These are phyloP conservation scores for Drosophila sp. DNA, from an alignment of 1,140 invertebrate genomes.

Conservation along the genomic window DNA sequence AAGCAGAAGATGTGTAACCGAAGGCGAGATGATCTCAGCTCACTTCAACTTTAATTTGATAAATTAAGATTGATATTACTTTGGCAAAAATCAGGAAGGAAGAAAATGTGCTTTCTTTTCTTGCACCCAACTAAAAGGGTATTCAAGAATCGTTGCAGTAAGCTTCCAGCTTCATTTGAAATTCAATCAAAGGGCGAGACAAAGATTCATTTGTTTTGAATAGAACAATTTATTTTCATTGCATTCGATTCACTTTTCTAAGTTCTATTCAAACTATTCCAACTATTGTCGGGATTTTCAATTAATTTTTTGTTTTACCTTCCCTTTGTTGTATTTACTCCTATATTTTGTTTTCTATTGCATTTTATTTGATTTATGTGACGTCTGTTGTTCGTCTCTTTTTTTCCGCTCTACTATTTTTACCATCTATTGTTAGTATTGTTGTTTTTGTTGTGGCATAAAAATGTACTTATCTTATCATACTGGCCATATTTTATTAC, in stretches of 20 bases:
- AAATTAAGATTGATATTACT: no score
- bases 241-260: not conserved
- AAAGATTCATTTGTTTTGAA: not conserved
- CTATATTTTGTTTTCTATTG: slow-evolving; percentile 42
- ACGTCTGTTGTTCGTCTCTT: slow-evolving; percentile 29
- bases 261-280: not conserved
- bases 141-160: no score
- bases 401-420: slow-evolving; percentile 27
- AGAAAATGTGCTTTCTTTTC: no score
- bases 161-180: no score
- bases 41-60: no score
- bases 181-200: no score
- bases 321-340: slow-evolving; percentile 14
- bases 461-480: slow-evolving; percentile 65
- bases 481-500: slow-evolving; percentile 60
- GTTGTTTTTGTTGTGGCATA: slow-evolving; percentile 27
- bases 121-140: no score
- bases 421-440: slow-evolving; percentile 7
- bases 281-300: slow-evolving; percentile 13
- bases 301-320: slow-evolving; percentile 24
- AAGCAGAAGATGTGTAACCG: no score
- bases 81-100: no score
- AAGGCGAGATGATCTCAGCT: no score
- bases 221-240: no score
- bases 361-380: slow-evolving; percentile 70